Conservation (phyloP, 1,140 invertebrate species). For the Eueides isabella region DNA sequence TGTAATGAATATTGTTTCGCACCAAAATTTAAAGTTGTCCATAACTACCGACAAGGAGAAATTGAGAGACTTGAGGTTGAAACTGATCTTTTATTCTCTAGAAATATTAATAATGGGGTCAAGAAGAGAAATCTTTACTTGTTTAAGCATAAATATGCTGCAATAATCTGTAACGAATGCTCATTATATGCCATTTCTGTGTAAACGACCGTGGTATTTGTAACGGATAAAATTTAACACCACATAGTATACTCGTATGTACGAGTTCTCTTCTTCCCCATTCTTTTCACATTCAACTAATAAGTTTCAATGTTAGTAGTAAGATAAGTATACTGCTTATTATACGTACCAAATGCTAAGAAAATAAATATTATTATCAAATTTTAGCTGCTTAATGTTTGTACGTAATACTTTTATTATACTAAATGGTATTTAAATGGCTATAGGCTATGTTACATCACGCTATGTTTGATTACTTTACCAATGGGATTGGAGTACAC, state of each 20-base stretch:
- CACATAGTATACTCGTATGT: not conserved
- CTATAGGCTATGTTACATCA: no score
- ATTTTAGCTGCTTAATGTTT: no score
- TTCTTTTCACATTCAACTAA: not conserved
- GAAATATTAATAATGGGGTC: slow-evolving; percentile 18
- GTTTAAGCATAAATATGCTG: slow-evolving; percentile 18
- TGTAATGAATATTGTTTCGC: not conserved
- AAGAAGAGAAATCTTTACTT: slow-evolving; percentile 19
- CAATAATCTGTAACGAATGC: slow-evolving; percentile 25
- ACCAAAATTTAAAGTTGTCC: not conserved
- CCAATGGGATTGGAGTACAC: no score
- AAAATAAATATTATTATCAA: no score
- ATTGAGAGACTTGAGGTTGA: slow-evolving; percentile 13
- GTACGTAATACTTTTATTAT: no score
- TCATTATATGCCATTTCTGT: slow-evolving; percentile 5
- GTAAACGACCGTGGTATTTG: not conserved
- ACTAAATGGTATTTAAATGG: no score
- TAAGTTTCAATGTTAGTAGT: not conserved
- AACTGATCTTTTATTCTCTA: slow-evolving; percentile 22
- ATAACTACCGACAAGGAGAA: slow-evolving; percentile 2
- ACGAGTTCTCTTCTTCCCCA: no score
- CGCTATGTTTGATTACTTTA: no score
- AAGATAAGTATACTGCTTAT: not conserved
- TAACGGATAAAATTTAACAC: not conserved
- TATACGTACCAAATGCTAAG: no score